Base-by-base conservation (phyloP, 2,888 invertebrate genomes). In the Eudasyphora cyanicolor region DNA sequence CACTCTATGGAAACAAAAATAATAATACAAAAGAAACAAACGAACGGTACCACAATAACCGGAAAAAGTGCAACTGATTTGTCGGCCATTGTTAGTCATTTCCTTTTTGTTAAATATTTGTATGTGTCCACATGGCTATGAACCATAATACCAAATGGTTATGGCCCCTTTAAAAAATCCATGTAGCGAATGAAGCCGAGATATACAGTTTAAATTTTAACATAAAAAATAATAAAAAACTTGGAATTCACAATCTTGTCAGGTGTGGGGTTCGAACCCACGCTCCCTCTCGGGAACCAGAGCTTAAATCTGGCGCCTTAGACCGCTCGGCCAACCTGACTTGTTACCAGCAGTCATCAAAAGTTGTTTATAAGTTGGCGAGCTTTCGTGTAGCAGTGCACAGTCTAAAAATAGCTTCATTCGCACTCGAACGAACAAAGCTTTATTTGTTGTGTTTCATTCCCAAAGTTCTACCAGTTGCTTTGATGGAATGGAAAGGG, bases 241-340 rank as follows among this genome's bases (percentile, higher is more conserved):
- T 62, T 4, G n/a, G n/a, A n/a, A n/a, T n/a, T 67, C 10, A 57
- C 2, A 3, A n/a, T 14, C 14, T 32, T 91, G 91, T 95, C 94
- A 95, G 94, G 94, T 95, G 95, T 95, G 95, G 95, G 95, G 95
- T 95, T 95, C 95, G 95, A 95, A 95, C 95, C 95, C 95, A 95
- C 95, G 95, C 95, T 95, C 95, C 94, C 95, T 93, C 92, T 93
- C 93, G 94, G 94, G 95, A 94, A 95, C 94, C 94, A 94, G 94
- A 95, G 94, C 95, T 95, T 95, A 95, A 95, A 94, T 94, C 94
- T 94, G 94, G 94, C 95, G 95, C 95, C 95, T 95, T 95, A 94
- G 94, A 95, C 95, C 86, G 82, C 86, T 86, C 86, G 86, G 86
- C 86, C 86, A 86, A 85, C 29, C 60, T 71, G 71, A 71, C 45